Conservation (phyloP, 1,140 invertebrate genomes). For the Cecropterus lyciades region DNA sequence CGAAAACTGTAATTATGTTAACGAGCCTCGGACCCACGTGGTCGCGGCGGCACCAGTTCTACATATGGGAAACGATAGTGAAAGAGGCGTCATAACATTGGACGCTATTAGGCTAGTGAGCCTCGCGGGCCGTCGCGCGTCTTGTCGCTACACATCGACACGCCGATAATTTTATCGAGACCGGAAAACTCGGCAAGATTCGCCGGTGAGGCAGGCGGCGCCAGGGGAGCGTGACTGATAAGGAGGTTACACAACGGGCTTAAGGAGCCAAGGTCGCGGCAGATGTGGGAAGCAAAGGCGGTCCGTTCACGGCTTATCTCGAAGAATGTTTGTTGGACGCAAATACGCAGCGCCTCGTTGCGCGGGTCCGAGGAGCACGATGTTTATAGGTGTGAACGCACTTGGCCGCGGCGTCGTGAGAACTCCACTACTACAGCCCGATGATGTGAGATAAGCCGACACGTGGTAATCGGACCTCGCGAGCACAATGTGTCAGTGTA, state of each 20-base stretch:
- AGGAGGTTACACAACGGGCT: slow-evolving; percentile 74
- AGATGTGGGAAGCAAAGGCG: slow-evolving; percentile 80
- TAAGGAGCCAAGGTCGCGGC: slow-evolving; percentile 75
- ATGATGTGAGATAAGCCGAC: slow-evolving; percentile 55
- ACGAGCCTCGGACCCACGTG: slow-evolving; percentile 52
- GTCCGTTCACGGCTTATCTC: slow-evolving; percentile 75
- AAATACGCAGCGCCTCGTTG: slow-evolving; percentile 67
- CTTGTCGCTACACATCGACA: slow-evolving; percentile 49
- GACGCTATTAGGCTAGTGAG: slow-evolving; percentile 34
- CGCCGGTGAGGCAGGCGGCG: slow-evolving; percentile 55
- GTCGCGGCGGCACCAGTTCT: slow-evolving; percentile 20
- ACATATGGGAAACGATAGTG: slow-evolving; percentile 53
- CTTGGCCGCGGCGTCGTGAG: slow-evolving; percentile 65
- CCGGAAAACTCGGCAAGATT: slow-evolving; percentile 75
- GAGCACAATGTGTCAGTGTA: slow-evolving; percentile 44
- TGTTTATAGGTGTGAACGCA: slow-evolving; percentile 73
- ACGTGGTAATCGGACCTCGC: slow-evolving; percentile 51
- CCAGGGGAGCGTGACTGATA: slow-evolving; percentile 74
- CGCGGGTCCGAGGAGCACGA: slow-evolving; percentile 47
- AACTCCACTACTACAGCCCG: slow-evolving; percentile 56
- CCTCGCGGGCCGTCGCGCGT: slow-evolving; percentile 34
- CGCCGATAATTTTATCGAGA: slow-evolving; percentile 64
- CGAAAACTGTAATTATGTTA: slow-evolving; percentile 72
- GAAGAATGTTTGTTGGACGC: slow-evolving; percentile 64
- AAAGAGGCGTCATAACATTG: slow-evolving; percentile 54